Base-by-base conservation (phyloP, 1,140 invertebrate genomes). In the Drosophila tani region DNA sequence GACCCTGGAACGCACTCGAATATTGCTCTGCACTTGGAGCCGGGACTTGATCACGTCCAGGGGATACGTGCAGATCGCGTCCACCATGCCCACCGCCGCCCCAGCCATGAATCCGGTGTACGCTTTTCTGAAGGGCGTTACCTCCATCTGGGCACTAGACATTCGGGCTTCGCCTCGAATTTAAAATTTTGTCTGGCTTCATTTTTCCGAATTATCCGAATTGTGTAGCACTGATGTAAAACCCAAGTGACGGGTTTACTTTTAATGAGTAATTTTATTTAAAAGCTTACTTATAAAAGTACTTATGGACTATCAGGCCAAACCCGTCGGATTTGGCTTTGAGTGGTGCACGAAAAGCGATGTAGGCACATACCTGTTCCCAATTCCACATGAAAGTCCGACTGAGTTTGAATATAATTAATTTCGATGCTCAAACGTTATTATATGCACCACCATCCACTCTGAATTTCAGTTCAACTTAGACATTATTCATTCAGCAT, bases 31-130 rank as follows among this genome's bases (percentile, higher is more conserved):
- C 51, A 77, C 14, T 21, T 85, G 82, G 19, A 85, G 32, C 1
- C 82, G 59, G 5, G 78, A 64, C 60, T 78, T 85, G 6, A 85
- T 38, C n/a, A 85, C 62, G 38, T 85, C 82, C n/a, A 85, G 32
- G 0, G 82, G 82, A 58, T 60, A 41, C 9, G 75, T 5, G 0
- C 40, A 8, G 1, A 56, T 1, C 2, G 64, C 17, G 15, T 85
- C 82, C 9, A 57, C 3, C 9, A 78, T 9, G 35, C 75, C 75
- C 8, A 76, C 41, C n/a, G 40, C 5, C 5, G 19, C 27, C 3
- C 75, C 75, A 12, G 75, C 19, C 3, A 64, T 0, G 7, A 73
- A 73, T 17, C 60, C 29, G 7, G 4, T 4, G n/a, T 9, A 9
- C 27, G 67, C 19, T 24, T 5, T 2, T 8, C 11, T 3, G 5